These are phyloP conservation scores for Brachyptera risi DNA, from an alignment of 2,888 invertebrate species.

Conservation along the genomic window DNA sequence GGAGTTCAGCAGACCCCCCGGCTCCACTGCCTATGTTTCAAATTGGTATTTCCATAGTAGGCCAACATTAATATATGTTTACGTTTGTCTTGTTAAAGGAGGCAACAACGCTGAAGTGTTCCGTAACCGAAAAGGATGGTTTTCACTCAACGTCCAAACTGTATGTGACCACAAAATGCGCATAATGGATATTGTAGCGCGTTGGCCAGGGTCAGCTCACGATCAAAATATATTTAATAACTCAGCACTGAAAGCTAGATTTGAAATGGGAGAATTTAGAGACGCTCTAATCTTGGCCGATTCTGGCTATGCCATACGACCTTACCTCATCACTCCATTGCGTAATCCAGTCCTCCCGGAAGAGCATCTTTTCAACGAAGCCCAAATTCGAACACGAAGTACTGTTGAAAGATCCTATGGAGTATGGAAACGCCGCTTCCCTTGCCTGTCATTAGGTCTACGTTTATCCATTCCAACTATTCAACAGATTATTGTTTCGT, in stretches of 20 bases:
- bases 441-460: constrained; percentile 17
- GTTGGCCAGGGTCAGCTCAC: no score
- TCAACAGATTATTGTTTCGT: constrained; percentile 21
- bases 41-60: no score
- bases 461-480: constrained; percentile 6
- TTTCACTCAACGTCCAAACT: constrained; percentile 27
- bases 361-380: constrained; percentile 18
- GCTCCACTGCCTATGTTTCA: no score
- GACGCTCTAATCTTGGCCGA: constrained; percentile 27
- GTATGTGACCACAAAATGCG: constrained; percentile 16
- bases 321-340: constrained; percentile 10
- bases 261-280: constrained; percentile 24
- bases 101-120: constrained; percentile 22
- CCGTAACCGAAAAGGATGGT: constrained; percentile 25
- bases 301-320: constrained; percentile 8
- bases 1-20: no score
- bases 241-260: constrained; percentile 13
- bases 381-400: constrained; percentile 13
- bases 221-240: no score
- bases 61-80: no score
- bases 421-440: constrained; percentile 23
- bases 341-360: constrained; percentile 9
- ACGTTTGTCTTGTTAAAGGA: constrained; percentile 9
- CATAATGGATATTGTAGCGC: no score
- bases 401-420: constrained; percentile 20